Conservation (phyloP, 2,888 invertebrate genomes). For the Carterocephalus palaemon region DNA sequence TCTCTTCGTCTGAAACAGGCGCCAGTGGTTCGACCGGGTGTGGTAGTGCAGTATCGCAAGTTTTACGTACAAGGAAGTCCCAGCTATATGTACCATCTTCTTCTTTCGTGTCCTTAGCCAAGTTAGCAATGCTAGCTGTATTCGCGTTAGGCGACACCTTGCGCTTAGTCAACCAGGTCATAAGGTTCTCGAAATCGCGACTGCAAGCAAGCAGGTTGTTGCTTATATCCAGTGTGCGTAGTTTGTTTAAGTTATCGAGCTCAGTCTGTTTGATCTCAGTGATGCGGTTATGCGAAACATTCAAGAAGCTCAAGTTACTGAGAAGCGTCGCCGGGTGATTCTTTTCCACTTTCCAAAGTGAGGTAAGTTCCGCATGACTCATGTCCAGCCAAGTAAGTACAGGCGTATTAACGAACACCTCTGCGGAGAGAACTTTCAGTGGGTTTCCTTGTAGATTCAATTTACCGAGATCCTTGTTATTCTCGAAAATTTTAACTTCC, state of each 20-base stretch:
- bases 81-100: conserved; percentile 64
- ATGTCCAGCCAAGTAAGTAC: conserved; percentile 83
- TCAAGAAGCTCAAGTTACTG: conserved; percentile 77
- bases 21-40: conserved; percentile 59
- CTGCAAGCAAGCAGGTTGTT: conserved; percentile 84
- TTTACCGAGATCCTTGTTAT: conserved; percentile 82
- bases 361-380: conserved; percentile 82
- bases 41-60: conserved; percentile 55
- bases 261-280: conserved; percentile 78
- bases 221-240: conserved; percentile 80
- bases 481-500: conserved; percentile 81
- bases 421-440: conserved; percentile 81
- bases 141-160: conserved; percentile 77
- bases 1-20: conserved; percentile 65
- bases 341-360: conserved; percentile 81
- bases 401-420: conserved; percentile 81
- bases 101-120: conserved; percentile 58
- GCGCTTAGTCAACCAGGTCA: conserved; percentile 80
- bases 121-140: conserved; percentile 58
- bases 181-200: conserved; percentile 82
- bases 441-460: conserved; percentile 86
- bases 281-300: conserved; percentile 80
- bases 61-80: conserved; percentile 69
- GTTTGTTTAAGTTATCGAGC: conserved; percentile 76
- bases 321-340: conserved; percentile 66